These are phyloP conservation scores for Oryzias sinensis DNA, from an alignment of 2,797 vertebrate genomes.

Conservation along the genomic window DNA sequence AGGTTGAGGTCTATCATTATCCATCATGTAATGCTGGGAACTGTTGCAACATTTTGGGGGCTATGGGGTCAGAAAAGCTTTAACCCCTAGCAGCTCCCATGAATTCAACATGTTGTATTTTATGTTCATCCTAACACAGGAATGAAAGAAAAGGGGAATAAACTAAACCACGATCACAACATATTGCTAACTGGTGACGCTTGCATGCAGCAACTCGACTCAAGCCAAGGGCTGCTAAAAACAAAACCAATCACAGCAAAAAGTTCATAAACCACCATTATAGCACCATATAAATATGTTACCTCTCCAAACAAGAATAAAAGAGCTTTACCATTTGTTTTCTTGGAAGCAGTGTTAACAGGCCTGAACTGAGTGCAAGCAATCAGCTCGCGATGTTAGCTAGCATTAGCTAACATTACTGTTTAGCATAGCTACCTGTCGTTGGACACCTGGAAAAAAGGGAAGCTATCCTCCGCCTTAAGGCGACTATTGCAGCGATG, in stretches of 20 bases:
- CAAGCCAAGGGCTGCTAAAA: background rate
- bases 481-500: background rate
- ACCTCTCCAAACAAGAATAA: no score
- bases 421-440: slow-evolving; percentile 30
- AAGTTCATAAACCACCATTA: background rate
- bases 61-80: no score
- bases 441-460: slow-evolving; percentile 1
- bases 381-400: slow-evolving; percentile 24
- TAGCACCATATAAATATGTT: background rate
- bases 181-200: background rate
- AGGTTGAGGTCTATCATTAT: no score
- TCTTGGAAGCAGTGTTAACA: slow-evolving; percentile 9
- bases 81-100: no score
- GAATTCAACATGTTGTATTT: no score
- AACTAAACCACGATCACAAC: background rate
- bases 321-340: background rate
- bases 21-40: no score
- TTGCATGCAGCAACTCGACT: no score
- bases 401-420: slow-evolving; percentile 49
- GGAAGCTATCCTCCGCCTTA: slow-evolving; percentile 6
- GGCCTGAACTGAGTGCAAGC: slow-evolving; percentile 15
- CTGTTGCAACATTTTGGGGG: no score
- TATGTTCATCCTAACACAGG: no score
- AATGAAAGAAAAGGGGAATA: no score
- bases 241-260: background rate